These are phyloP conservation scores for Drosophila azteca DNA, from an alignment of 1,140 invertebrate genomes.

Conservation along the genomic window DNA sequence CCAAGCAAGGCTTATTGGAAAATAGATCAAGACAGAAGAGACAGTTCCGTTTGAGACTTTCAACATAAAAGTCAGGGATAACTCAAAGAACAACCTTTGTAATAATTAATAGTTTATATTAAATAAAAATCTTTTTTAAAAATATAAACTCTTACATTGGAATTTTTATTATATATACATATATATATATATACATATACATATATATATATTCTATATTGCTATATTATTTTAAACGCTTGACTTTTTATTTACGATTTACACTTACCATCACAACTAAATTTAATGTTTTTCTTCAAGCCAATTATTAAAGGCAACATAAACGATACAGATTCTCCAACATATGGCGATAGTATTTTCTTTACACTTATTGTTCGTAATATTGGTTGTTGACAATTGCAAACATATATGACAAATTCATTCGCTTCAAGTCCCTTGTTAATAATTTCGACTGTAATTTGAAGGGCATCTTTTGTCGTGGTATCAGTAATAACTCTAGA, in stretches of 20 bases:
- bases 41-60: too few species aligned
- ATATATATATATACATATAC: too few species aligned
- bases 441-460: conserved; percentile 60
- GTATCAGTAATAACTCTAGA: conserved; percentile 62
- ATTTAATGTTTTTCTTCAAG: conserved; percentile 47
- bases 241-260: neutral
- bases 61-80: too few species aligned
- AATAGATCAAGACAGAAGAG: too few species aligned
- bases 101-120: too few species aligned
- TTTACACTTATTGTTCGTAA: conserved; percentile 14
- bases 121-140: too few species aligned
- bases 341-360: conserved; percentile 39
- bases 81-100: too few species aligned
- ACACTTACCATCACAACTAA: conserved; percentile 50
- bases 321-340: conserved; percentile 51
- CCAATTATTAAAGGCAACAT: conserved; percentile 49
- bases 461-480: conserved; percentile 65
- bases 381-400: conserved; percentile 37
- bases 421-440: conserved; percentile 55
- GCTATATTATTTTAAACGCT: too few species aligned
- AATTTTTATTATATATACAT: too few species aligned
- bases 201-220: too few species aligned
- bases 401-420: conserved; percentile 48
- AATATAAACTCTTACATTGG: too few species aligned
- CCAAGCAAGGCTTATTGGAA: too few species aligned